Base-by-base conservation (phyloP, 2,797 vertebrate genomes). In the Distichodus sexfasciatus region DNA sequence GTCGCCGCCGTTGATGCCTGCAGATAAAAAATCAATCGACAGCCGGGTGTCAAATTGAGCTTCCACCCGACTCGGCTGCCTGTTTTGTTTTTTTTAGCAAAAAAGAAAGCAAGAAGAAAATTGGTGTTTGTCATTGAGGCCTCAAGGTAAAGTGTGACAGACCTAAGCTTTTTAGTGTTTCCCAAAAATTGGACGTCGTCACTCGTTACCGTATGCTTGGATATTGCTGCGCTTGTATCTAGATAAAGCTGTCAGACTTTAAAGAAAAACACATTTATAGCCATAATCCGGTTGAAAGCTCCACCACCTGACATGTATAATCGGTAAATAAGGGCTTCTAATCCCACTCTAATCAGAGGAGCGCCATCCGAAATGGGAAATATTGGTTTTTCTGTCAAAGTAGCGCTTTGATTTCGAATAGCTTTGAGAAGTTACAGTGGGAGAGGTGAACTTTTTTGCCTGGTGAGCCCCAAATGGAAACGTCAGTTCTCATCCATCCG, bases 21-120 rank as follows among this genome's bases (percentile, higher is more conserved):
- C 23, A 69, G 47, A 65, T 47, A 40, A 38, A 65, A 41, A 69
- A 76, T 72, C 75, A 65, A 69, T 76, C 65, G 31, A 33, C 28
- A 44, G 65, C 24, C 8, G 7, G 41, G 43, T 70, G 70, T 50
- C 70, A 51, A n/a, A 35, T 41, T 15, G 21, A 33, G 44, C 55
- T 15, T 43, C 21, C 31, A 21, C 53, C 57, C 48, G 70, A 61
- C 54, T 73, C 40, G 28, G 40, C 29, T 57, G 4, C 23, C 57
- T 21, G 41, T 23, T 64, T 36, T 21, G 41, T 23, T 64, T 36
- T 19, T 31, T 43, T 43, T 33, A 26, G 36, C n/a, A 10, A 28
- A 31, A 21, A 15, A 0, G 21, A 43, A 17, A 6, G 28, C 48
- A 47, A 44, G 55, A 29, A 19, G 54, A 33, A 11, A 36, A 29